Base-by-base conservation (phyloP, 2,888 invertebrate species). In the Ectemnius continuus region DNA sequence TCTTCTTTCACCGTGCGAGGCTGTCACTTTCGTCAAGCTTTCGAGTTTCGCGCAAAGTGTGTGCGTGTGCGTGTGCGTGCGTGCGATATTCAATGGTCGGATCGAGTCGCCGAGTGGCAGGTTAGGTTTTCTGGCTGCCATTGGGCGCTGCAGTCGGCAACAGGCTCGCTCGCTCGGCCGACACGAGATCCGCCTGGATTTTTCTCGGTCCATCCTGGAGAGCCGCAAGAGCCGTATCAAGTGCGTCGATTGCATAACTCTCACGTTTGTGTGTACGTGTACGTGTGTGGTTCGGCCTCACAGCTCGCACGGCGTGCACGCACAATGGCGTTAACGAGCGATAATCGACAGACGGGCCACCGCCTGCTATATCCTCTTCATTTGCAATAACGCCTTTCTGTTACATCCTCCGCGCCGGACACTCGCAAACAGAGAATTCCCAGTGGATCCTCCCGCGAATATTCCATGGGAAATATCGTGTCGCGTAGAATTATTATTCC, bases 321-420 rank as follows among this genome's bases (percentile, higher is more conserved):
- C 36, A 36, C 80, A 77, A 80, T 77, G 72, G 81, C 81, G 78
- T 81, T 80, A 80, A 80, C 78, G 78, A 80, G 78, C 80, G 71
- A 67, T 73, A 76, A 79, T 79, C 76, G 80, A 71, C 72, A 72
- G 70, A 64, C 66, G 57, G 66, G 70, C 72, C 70, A 63, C 69
- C 64, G 64, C 36, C 36, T 36, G 36, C 65, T 65, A 69, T 61
- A 69, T 68, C 56, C 70, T 67, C 65, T 68, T 69, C 67, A 71
- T 67, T 76, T 57, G 73, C 73, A 63, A 74, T 63, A 76, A 76
- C 68, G 73, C 78, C 48, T 71, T 79, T 73, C 67, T 56, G 71
- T 67, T 61, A 14, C 5, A 18, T 47, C 45, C 8, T 23, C 18
- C 18, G 5, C 61, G 23, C 45, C n/a, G 18, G 16, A 4, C 2